Base-by-base conservation (phyloP, 1,140 invertebrate genomes). In the Portunus trituberculatus region DNA sequence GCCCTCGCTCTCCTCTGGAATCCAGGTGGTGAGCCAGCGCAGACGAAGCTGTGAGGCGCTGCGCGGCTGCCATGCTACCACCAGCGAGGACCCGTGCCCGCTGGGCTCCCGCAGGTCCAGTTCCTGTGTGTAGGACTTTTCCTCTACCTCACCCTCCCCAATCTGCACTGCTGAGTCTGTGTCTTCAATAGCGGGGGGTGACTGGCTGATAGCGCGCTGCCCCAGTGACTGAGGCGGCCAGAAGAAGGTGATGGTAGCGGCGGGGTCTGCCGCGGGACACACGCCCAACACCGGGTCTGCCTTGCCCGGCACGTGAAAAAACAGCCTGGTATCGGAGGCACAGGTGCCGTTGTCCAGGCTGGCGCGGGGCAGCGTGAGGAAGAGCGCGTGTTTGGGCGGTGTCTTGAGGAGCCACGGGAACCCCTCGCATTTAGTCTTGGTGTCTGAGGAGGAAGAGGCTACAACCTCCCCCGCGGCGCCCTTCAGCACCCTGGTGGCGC, bases 341-440 rank as follows among this genome's bases (percentile, higher is more conserved):
- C 96, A 96, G 46, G 94, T 89, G 31, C 95, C 95, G 84, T 96
- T 96, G 59, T 95, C 96, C 8, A 96, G 95, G 45, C 93, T 98
- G 98, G 98, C 94, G 16, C 96, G 90, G 25, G 93, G 94, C 28
- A 96, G 52, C 4, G 93, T 96, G 16, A 96, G 90, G n/a, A 84
- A 94, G 39, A 96, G 93, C 14, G 94, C 98, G 32, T 98, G 97
- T 96, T 98, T 98, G 83, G 98, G 89, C 16, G 94, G 96, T 45
- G 94, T 96, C 92, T 89, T 95, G 52, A 95, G 93, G 8, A 96
- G 94, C 96, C 95, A 96, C n/a, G 93, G 94, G 32, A 89, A 94
- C 8, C 93, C 95, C 52, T 95, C 95, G 84, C 96, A 96, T 2
- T 93, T 95, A 14, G 48, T 28, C 76, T 92, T 88, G 10, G 39